phyloP scores from a whole-genome alignment of 2,797 vertebrate genomes.

The Sebastes nivosus region DNA sequence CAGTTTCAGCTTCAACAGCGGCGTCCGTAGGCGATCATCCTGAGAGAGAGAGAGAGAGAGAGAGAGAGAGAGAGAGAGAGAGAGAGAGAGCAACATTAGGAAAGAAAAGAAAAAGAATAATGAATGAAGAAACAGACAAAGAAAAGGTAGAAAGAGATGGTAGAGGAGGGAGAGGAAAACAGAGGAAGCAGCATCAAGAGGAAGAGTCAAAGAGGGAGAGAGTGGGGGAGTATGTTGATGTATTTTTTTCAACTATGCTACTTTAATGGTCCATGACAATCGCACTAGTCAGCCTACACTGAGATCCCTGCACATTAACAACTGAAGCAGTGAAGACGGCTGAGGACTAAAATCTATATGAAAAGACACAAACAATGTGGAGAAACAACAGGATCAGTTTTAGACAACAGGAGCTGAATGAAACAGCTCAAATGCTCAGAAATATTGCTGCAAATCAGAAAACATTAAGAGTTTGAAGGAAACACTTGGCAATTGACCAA shows the following conservation, averaged over 20 bases:
- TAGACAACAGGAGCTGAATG: neutral
- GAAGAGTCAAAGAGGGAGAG: neutral
- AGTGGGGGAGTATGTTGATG: constrained; percentile 3
- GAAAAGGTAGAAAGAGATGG: neutral
- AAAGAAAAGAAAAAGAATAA: neutral
- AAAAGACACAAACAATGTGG: neutral
- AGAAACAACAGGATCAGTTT: neutral
- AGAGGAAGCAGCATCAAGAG: neutral
- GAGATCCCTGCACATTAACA: constrained; percentile 18
- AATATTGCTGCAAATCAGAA: neutral
- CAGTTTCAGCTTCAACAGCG: constrained; percentile 92
- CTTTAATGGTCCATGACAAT: constrained; percentile 37
- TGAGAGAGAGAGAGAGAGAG: constrained; percentile 51
- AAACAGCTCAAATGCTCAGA: neutral
- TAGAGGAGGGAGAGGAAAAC: too few relatives aligned
- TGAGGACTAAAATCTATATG: constrained; percentile 18
- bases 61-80: neutral
- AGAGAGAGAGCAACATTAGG: neutral
- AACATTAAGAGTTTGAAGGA: neutral
- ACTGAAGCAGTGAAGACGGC: constrained; percentile 1
- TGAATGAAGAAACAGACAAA: neutral
- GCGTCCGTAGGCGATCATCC: constrained; percentile 93
- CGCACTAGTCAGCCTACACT: constrained; percentile 16
- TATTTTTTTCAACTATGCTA: constrained; percentile 30
- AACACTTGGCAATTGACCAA: neutral